phyloP scores from a whole-genome alignment of 2,888 invertebrate species.

The Lydus trimaculatus region DNA sequence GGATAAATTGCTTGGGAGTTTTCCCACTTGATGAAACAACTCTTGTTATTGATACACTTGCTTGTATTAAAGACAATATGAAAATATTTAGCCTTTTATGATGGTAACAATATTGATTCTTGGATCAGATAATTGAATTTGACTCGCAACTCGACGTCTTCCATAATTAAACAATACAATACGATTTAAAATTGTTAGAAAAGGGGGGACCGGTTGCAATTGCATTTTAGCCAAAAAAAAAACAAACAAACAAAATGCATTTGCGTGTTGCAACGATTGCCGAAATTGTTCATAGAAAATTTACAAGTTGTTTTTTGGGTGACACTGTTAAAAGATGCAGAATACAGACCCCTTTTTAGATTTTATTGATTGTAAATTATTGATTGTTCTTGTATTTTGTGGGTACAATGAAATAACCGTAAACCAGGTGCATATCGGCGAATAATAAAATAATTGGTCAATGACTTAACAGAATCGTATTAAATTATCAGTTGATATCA shows the following conservation, averaged over 20 bases:
- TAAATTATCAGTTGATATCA: slow-evolving; percentile 52
- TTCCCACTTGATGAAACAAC: slow-evolving; percentile 36
- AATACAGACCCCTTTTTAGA: neutral
- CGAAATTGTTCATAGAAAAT: neutral
- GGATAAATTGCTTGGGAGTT: slow-evolving; percentile 35
- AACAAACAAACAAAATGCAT: neutral
- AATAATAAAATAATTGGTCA: slow-evolving; percentile 54
- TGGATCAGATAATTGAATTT: neutral
- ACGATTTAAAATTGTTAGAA: neutral
- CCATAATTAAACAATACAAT: neutral
- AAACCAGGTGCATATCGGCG: slow-evolving; percentile 46
- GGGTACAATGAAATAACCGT: slow-evolving; percentile 12
- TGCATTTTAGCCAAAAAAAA: neutral
- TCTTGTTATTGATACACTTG: slow-evolving; percentile 19
- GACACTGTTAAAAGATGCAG: neutral
- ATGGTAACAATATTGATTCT: neutral
- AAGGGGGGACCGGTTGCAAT: neutral
- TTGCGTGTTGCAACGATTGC: neutral
- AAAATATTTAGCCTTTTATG: slow-evolving; percentile 8
- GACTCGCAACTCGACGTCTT: neutral
- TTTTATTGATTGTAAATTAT: neutral
- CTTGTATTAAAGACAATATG: slow-evolving; percentile 5
- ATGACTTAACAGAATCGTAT: slow-evolving; percentile 57
- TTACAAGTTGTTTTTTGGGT: neutral
- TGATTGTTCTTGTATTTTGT: neutral